Evolutionary conservation across 1,140 invertebrate species (phyloP), one percentile per base, ranked within the genome.

Genomic region (Drosophila kohkoa): DNA sequence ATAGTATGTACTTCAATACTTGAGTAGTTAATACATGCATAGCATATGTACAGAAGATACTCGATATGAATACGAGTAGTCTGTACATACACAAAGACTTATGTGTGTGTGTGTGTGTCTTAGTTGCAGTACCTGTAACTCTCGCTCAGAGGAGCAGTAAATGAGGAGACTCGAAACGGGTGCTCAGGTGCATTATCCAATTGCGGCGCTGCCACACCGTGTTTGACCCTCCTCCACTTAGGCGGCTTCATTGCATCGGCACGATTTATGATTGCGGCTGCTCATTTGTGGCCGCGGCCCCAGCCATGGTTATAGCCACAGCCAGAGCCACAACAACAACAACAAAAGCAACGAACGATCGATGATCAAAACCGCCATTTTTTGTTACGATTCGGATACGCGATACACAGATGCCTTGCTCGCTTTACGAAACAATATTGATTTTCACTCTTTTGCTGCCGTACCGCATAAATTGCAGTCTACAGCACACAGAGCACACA

Each of bases 141-240:
- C 67, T 57, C 8, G 20, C 41, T 54, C 55, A 57, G 54, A 67
- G 65, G 63, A 54, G 67, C 67, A 72, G 74, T 69, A 75, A 78
- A 67, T 78, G 73, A 75, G 60, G 75, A 74, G 73, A 73, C 59
- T 75, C 67, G 77, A 90, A 89, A 80, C 85, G 75, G 85, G 55
- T 81, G 85, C 88, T 89, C 85, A 89, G 85, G 85, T 89, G 85
- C 76, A 89, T 89, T 90, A 89, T 90, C 81, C 85, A 89, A 89
- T 81, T 89, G 85, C 78, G 78, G 73, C 79, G 75, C 75, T 76
- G 86, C 67, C 72, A 67, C 69, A 48, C 79, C 55, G 71, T 72
- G 63, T 49, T 72, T 55, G 77, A 68, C 80, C 85, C 70, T 82
- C 83, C 81, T 83, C 85, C 83, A 78, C 79, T 88, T 85, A 79